Conservation (phyloP, 2,888 invertebrate genomes). For the Cataglyphis livida region DNA sequence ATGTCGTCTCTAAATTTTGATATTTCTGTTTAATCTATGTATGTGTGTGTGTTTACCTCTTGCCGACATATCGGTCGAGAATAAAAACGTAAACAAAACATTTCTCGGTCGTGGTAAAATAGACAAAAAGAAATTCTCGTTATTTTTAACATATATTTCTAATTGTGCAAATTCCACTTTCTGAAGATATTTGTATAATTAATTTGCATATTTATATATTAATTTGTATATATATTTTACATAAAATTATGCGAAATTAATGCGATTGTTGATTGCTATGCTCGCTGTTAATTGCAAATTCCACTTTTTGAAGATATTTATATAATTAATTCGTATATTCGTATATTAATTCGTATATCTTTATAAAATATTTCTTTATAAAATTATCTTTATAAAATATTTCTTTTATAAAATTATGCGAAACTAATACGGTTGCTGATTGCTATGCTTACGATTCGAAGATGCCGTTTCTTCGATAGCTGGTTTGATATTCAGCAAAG, state of each 20-base stretch:
- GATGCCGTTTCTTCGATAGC: slow-evolving; percentile 45
- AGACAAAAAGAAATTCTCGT: not conserved
- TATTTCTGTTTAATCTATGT: too few species aligned
- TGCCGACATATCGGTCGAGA: too few species aligned
- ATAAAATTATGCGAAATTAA: not conserved
- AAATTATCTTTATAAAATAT: not conserved
- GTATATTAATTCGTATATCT: not conserved
- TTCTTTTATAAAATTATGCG: not conserved
- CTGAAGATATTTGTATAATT: not conserved
- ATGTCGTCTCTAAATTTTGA: too few species aligned
- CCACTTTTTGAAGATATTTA: not conserved
- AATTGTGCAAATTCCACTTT: not conserved
- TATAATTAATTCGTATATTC: too few species aligned
- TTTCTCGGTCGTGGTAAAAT: not conserved
- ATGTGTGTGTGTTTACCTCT: too few species aligned
- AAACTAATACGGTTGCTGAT: slow-evolving; percentile 2
- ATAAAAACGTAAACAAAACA: not conserved
- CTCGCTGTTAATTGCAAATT: not conserved
- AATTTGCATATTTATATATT: not conserved
- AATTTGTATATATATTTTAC: not conserved
- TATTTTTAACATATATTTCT: not conserved
- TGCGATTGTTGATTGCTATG: not conserved
- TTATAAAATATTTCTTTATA: not conserved
- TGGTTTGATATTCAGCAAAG: slow-evolving; percentile 56
- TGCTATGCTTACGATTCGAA: slow-evolving; percentile 42